These are phyloP conservation scores for Hypsibius dujardini DNA, from an alignment of 1,140 invertebrate species.

Conservation along the genomic window DNA sequence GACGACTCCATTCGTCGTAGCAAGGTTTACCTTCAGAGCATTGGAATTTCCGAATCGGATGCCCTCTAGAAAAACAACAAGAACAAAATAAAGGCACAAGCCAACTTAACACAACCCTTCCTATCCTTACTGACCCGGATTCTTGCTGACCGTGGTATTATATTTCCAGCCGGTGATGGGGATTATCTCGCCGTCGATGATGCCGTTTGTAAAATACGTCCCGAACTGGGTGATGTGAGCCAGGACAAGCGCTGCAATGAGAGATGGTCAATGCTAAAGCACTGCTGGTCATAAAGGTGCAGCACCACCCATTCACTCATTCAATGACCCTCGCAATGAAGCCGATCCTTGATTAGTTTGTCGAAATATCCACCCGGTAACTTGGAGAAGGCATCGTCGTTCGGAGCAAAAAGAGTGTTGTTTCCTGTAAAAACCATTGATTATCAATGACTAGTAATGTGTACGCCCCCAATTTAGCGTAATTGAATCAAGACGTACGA, in stretches of 20 bases:
- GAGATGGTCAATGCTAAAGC: neutral
- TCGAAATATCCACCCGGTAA: too few relatives aligned
- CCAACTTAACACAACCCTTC: neutral
- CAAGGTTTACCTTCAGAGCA: neutral
- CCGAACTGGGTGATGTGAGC: slow-evolving; percentile 4
- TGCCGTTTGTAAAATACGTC: neutral
- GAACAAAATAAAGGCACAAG: neutral
- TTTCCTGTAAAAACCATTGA: too few relatives aligned
- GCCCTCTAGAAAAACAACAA: neutral
- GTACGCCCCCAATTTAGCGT: too few relatives aligned
- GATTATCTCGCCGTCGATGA: neutral
- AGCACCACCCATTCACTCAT: too few relatives aligned
- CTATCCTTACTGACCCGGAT: neutral
- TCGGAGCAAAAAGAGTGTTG: too few relatives aligned
- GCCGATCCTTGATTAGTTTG: too few relatives aligned
- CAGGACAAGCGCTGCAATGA: neutral
- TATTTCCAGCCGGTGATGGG: neutral
- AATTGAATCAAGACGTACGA: too few relatives aligned
- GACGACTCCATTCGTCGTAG: neutral
- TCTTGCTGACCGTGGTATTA: neutral
- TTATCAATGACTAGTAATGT: too few relatives aligned
- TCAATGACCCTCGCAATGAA: too few relatives aligned
- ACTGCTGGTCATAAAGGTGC: neutral
- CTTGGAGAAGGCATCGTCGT: too few relatives aligned
- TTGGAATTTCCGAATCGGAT: neutral